Evolutionary conservation across 1,140 invertebrate species (phyloP), one percentile per base, ranked within the genome.

Genomic region (Drosophila varians): DNA sequence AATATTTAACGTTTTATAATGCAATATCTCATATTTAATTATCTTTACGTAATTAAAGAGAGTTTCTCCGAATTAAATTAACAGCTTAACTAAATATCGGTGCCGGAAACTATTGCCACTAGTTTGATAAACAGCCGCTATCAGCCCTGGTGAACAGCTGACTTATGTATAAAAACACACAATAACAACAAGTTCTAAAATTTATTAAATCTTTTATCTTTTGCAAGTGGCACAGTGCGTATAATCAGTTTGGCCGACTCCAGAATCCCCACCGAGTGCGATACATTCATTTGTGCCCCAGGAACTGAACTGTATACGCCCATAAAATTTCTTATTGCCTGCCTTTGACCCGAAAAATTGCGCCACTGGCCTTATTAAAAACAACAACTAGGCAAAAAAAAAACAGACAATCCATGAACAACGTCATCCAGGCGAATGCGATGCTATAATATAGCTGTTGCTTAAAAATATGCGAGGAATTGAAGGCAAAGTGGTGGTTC

Each of bases 401-500:
- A n/a, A n/a, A n/a, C 34, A 14, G 12, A 62, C 11, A 53, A 26
- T 14, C 31, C 28, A 62, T 18, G 5, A 28, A 26, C 11, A 47
- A 54, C 31, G 46, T 45, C 28, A 46, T 4, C 40, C 25, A 48
- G 45, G 36, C 51, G 55, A 53, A 68, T 74, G 80, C 48, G 55
- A 77, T 69, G 53, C 73, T 55, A 73, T 57, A 71, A 28, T 80
- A 53, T 28, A 31, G 9, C 11, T 31, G 28, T 11, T 31, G 28
- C 4, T 31, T 2, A 34, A 42, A 55, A 86, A 82, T 49, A 94
- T 96, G 95, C 94, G 94, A 89, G 93, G 94, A 49, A 92, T 97
- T 60, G 95, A 96, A 91, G 96, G 94, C 61, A 96, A 97, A 93
- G 94, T 97, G 56, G 96, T 97, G 52, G 94, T 96, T 62, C 91